These are phyloP conservation scores for Melanaphis sacchari DNA, from an alignment of 1,140 invertebrate species.

Conservation along the genomic window DNA sequence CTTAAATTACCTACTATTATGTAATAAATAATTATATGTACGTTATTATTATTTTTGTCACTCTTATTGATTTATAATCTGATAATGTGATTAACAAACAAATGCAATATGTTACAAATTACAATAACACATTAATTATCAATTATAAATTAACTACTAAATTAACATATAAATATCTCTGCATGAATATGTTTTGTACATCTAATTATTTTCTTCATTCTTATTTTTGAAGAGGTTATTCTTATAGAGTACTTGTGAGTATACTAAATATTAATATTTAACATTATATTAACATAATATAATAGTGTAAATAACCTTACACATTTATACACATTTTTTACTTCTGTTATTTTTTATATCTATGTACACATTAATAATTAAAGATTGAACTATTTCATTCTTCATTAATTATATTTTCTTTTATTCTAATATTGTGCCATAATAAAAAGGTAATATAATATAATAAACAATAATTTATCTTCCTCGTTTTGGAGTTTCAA, in stretches of 20 bases:
- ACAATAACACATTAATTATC: conserved; percentile 3
- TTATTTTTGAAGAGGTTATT: neutral
- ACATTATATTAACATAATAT: no score
- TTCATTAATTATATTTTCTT: neutral
- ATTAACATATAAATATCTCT: neutral
- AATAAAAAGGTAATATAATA: neutral
- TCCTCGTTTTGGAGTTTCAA: neutral
- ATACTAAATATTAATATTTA: neutral
- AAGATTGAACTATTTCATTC: neutral
- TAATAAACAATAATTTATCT: neutral
- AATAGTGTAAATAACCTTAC: no score
- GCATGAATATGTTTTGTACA: neutral
- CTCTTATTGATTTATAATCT: neutral
- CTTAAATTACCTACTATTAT: neutral
- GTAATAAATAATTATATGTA: neutral
- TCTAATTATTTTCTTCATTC: neutral
- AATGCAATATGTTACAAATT: neutral
- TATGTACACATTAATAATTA: no score
- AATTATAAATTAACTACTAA: neutral
- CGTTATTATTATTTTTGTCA: neutral
- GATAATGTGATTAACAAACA: neutral
- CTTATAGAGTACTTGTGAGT: neutral
- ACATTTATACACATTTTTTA: no score
- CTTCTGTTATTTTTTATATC: neutral
- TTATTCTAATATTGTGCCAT: neutral